phyloP scores from a whole-genome alignment of 2,113 vertebrate genomes.

The Lagopus leucura region DNA sequence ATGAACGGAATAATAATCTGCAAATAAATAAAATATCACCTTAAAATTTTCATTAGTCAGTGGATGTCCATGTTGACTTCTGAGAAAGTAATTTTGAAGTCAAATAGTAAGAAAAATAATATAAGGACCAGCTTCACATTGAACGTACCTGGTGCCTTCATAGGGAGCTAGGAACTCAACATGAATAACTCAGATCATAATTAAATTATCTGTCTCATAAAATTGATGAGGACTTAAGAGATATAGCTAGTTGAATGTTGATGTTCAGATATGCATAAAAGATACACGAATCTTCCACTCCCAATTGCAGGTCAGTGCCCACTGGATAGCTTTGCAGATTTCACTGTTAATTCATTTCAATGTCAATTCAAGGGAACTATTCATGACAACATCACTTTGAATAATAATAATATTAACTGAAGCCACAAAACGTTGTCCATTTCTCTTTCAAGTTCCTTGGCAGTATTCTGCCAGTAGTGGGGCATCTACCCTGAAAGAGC shows the following conservation, averaged over 20 bases:
- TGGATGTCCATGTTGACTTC: neutral
- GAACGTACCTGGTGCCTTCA: neutral
- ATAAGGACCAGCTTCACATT: neutral
- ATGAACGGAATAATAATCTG: neutral
- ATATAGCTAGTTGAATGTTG: neutral
- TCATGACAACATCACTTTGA: neutral
- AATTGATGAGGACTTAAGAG: neutral
- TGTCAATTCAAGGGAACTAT: neutral
- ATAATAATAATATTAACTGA: neutral
- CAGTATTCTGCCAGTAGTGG: neutral
- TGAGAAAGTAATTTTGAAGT: neutral
- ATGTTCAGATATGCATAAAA: neutral
- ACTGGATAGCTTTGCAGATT: neutral
- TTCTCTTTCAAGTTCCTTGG: neutral
- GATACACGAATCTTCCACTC: neutral
- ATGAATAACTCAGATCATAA: neutral
- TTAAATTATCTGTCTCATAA: neutral
- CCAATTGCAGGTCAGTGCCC: neutral
- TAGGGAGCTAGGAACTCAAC: neutral
- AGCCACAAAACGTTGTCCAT: neutral
- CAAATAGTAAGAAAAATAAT: neutral
- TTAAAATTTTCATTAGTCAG: neutral
- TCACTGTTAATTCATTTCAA: neutral
- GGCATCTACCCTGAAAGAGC: neutral
- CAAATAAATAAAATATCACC: neutral